These are phyloP conservation scores for Saturnia japonica DNA, from an alignment of 2,888 invertebrate species.

Conservation along the genomic window DNA sequence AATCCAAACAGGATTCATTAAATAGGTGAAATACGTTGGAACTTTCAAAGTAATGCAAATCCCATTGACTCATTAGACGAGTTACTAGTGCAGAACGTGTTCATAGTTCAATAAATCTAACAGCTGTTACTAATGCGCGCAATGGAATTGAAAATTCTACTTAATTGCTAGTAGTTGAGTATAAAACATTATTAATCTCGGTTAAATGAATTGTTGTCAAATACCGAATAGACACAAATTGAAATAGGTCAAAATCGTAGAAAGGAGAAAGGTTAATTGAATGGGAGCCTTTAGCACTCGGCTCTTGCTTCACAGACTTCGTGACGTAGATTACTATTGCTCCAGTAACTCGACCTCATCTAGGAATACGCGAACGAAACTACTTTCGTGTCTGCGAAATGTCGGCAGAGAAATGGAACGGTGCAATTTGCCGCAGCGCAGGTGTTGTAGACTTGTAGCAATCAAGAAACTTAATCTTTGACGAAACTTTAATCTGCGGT, in stretches of 20 bases:
- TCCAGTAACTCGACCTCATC: slow-evolving; percentile 17
- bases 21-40: slow-evolving; percentile 33
- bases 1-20: slow-evolving; percentile 20
- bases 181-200: not conserved
- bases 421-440: slow-evolving; percentile 12
- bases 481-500: not conserved
- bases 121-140: slow-evolving; percentile 37
- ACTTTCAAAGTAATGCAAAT: slow-evolving; percentile 34
- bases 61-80: slow-evolving; percentile 38
- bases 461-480: not conserved
- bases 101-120: slow-evolving; percentile 28
- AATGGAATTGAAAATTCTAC: slow-evolving; percentile 27
- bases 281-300: slow-evolving; percentile 46
- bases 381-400: slow-evolving; percentile 12
- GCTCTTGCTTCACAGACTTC: slow-evolving; percentile 29
- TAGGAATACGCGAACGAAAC: slow-evolving; percentile 10
- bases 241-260: slow-evolving; percentile 59
- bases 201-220: slow-evolving; percentile 5
- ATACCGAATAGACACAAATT: slow-evolving; percentile 53
- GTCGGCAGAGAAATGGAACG: slow-evolving; percentile 5
- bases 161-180: not conserved
- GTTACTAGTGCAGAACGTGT: slow-evolving; percentile 36
- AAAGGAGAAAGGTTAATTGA: slow-evolving; percentile 63
- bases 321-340: slow-evolving; percentile 41
- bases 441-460: slow-evolving; percentile 5